Percentiles rank a stretch among this genome's conserved stretches.
Conservation (phyloP, 2,113 vertebrate species). For the Elephantulus edwardii region DNA sequence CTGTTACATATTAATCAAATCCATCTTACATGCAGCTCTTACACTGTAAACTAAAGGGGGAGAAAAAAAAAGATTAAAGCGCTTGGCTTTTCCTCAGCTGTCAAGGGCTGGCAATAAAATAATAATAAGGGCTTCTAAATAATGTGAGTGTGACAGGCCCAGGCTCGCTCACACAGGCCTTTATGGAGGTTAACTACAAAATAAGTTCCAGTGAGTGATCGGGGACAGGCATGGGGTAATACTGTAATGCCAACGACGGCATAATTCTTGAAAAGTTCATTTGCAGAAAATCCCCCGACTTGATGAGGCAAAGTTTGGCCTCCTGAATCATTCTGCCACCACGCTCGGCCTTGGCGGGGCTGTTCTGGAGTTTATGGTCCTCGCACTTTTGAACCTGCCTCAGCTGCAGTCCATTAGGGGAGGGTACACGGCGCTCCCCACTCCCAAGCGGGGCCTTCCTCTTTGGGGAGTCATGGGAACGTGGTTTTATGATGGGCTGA, state of each 20-base stretch:
- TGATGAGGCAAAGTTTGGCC: slow-evolving; percentile 78
- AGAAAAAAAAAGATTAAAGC: slow-evolving; percentile 90
- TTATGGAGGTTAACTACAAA: slow-evolving; percentile 93
- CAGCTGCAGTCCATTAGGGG: slow-evolving; percentile 74
- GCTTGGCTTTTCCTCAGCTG: slow-evolving; percentile 90
- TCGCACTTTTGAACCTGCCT: slow-evolving; percentile 69
- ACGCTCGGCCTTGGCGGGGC: slow-evolving; percentile 61
- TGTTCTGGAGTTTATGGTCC: slow-evolving; percentile 45
- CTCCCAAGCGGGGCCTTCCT: slow-evolving; percentile 12
- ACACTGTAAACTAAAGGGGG: slow-evolving; percentile 88
- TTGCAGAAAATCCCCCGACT: slow-evolving; percentile 81
- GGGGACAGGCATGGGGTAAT: slow-evolving; percentile 85
- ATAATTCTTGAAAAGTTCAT: slow-evolving; percentile 87
- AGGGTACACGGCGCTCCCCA: background rate
- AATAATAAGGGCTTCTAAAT: slow-evolving; percentile 92
- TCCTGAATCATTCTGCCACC: slow-evolving; percentile 71
- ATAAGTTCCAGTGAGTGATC: slow-evolving; percentile 91
- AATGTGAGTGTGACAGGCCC: slow-evolving; percentile 89
- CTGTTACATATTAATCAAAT: slow-evolving; percentile 91
- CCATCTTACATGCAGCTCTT: slow-evolving; percentile 87
- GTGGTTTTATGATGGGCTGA: slow-evolving; percentile 69
- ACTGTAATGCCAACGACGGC: slow-evolving; percentile 83
- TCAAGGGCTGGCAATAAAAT: slow-evolving; percentile 91
- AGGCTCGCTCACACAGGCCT: slow-evolving; percentile 85
- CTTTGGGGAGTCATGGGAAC: slow-evolving; percentile 75